Base-by-base conservation (phyloP, 2,888 invertebrate genomes). In the Urechis unicinctus region DNA sequence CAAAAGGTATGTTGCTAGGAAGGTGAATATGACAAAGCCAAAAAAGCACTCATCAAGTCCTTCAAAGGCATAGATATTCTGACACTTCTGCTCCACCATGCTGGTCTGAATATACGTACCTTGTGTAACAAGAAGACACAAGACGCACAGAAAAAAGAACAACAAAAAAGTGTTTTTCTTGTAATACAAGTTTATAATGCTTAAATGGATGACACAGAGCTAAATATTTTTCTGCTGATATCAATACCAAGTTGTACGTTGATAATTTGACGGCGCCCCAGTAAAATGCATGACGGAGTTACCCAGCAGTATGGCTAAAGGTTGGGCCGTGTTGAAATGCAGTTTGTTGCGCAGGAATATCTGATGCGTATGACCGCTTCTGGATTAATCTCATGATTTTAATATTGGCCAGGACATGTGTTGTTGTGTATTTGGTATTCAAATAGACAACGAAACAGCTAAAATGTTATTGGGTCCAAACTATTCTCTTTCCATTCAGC, bases 271-370 rank as follows among this genome's bases (percentile, higher is more conserved):
- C 58, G 9, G 48, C 52, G 4, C 60, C 60, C 61, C 61, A 61
- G 52, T 57, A 61, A 13, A 60, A 36, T 2, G 58, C 60, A 31
- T 61, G 61, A 21, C 61, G n/a, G n/a, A n/a, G n/a, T n/a, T n/a
- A n/a, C n/a, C n/a, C n/a, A n/a, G n/a, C n/a, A n/a, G n/a, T n/a
- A n/a, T n/a, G n/a, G n/a, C n/a, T n/a, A n/a, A n/a, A n/a, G n/a
- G n/a, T n/a, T n/a, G n/a, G n/a, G n/a, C n/a, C n/a, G n/a, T n/a
- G n/a, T n/a, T n/a, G n/a, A n/a, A n/a, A n/a, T n/a, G n/a, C n/a
- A n/a, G n/a, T n/a, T n/a, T n/a, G n/a, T n/a, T n/a, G n/a, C n/a
- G n/a, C n/a, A n/a, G n/a, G n/a, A n/a, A n/a, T n/a, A n/a, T n/a
- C n/a, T n/a, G n/a, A n/a, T n/a, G n/a, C n/a, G n/a, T n/a, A n/a